Evolutionary conservation across 1,140 invertebrate species (phyloP).

Genomic region (Thaumetopoea pityocampa): DNA sequence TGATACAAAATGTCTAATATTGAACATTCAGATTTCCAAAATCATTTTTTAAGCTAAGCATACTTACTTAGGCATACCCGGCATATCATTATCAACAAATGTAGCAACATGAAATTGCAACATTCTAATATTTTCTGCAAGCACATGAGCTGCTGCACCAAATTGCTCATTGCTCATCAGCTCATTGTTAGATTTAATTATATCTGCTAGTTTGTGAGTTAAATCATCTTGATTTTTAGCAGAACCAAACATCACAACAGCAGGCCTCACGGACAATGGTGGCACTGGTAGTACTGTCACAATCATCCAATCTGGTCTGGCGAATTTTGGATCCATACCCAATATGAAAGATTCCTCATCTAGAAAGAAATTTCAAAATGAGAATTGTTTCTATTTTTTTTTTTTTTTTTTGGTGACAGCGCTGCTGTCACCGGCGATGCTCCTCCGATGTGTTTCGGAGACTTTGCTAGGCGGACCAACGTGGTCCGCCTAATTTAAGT

Average conservation of each 20-base stretch:
- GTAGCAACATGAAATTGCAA: slow-evolving; percentile 99
- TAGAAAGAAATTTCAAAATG: slow-evolving; percentile 28
- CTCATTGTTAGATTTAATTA: slow-evolving; percentile 99
- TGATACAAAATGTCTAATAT: too few species aligned
- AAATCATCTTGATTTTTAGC: slow-evolving; percentile 99
- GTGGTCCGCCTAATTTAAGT: too few species aligned
- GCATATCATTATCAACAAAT: slow-evolving; percentile 98
- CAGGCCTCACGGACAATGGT: slow-evolving; percentile 93
- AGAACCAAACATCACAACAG: slow-evolving; percentile 99
- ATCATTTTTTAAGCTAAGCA: slow-evolving; percentile 2
- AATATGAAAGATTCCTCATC: slow-evolving; percentile 98
- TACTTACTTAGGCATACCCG: slow-evolving; percentile 91
- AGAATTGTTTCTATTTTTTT: too few species aligned
- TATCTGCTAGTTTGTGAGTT: slow-evolving; percentile 98
- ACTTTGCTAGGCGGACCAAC: too few species aligned
- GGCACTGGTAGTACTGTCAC: slow-evolving; percentile 98
- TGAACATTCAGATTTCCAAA: too few species aligned
- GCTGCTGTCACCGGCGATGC: too few species aligned
- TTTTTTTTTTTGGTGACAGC: too few species aligned
- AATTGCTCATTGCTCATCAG: slow-evolving; percentile 95
- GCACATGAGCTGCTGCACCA: slow-evolving; percentile 97
- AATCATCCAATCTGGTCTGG: slow-evolving; percentile 99
- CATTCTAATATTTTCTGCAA: slow-evolving; percentile 98
- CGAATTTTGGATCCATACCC: slow-evolving; percentile 97
- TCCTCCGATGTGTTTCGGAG: too few species aligned